Conservation (phyloP, 2,888 invertebrate genomes). For the Apotomis capreana region DNA sequence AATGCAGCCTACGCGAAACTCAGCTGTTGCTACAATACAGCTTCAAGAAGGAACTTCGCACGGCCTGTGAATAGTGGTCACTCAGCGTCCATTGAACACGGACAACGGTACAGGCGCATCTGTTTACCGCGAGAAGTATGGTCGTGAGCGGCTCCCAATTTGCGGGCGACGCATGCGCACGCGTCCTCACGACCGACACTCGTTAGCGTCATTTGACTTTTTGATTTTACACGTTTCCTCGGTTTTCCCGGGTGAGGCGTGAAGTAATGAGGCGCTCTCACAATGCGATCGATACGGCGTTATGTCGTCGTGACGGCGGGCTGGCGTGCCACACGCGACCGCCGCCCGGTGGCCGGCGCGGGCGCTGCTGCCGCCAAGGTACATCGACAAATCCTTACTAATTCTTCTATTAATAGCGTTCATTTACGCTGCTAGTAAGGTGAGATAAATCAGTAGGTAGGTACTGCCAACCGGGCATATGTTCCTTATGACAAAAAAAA, state of each 20-base stretch:
- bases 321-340: constrained; percentile 52
- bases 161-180: constrained; percentile 33
- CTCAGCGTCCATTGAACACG: not conserved
- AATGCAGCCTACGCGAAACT: not conserved
- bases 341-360: constrained; percentile 15
- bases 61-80: not conserved
- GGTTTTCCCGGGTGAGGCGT: constrained; percentile 38
- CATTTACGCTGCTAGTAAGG: not conserved
- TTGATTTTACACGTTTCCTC: constrained; percentile 44
- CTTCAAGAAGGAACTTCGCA: not conserved
- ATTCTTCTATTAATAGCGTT: not conserved
- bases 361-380: not conserved
- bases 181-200: constrained; percentile 44
- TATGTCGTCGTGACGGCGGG: constrained; percentile 44
- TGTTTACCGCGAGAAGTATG: constrained; percentile 13
- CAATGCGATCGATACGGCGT: constrained; percentile 38
- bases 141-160: constrained; percentile 34
- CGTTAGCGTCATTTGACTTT: constrained; percentile 51
- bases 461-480: not conserved
- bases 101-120: constrained; percentile 15
- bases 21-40: not conserved
- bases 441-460: not conserved
- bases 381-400: not conserved
- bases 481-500: too few species aligned
- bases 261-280: constrained; percentile 43